Base-by-base conservation (phyloP, 2,888 invertebrate species). In the Cerastis rubricosa region DNA sequence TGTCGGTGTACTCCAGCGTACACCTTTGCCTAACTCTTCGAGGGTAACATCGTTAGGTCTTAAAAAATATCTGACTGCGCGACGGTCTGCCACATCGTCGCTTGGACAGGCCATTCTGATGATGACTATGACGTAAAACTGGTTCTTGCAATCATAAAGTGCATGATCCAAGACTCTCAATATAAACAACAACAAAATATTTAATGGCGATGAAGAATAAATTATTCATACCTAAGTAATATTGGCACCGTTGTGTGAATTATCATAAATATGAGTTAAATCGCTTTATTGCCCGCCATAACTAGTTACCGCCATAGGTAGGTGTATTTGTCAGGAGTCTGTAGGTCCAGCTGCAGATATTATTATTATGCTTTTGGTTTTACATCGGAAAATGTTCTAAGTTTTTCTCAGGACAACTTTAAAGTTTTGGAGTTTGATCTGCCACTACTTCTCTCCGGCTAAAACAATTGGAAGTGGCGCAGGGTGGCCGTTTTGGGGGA, bases 211-310 rank as follows among this genome's bases (percentile, higher is more conserved):
- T 35, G 22, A 35, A 43, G 19, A 79, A 70, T 12, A 19, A 69
- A 1, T 54, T 49, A 77, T 69, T 47, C 29, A 35, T 64, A 57
- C 12, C 45, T 49, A 19, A 29, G 25, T 22, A 43, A 22, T 69
- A 61, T 83, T 83, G 59, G 22, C 82, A 82, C 49, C 43, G 25
- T 69, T n/a, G 84, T 82, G 82, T 43, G 64, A 83, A 79, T 83
- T 54, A 25, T 35, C 17, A 47, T 61, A 35, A 57, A 65, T 6
- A n/a, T 59, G 25, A 72, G 49, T 65, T 79, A 71, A 71, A 79
- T 83, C 35, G 43, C 43, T 65, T 74, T 75, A 79, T 71, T 65
- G 49, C 59, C 9, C 22, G 35, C n/a, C 1, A 68, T 68, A 64
- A 70, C 22, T 14, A 47, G 69, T 59, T 22, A 47, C n/a, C 29